phyloP scores from a whole-genome alignment of 2,113 vertebrate species.

The Macrotis lagotis region DNA sequence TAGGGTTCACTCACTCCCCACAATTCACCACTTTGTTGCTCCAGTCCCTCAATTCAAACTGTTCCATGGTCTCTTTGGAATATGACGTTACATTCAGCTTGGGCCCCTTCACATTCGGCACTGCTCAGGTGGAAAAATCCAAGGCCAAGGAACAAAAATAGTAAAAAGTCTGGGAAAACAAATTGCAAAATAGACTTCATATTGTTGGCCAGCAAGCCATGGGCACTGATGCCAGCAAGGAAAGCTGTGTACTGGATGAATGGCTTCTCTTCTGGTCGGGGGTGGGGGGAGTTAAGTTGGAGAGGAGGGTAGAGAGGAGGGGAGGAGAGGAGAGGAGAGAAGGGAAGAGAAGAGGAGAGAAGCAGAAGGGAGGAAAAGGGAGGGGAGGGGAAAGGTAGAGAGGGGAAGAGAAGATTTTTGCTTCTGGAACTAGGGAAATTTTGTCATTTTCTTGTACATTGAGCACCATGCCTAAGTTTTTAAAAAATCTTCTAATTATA shows the following conservation, averaged over 20 bases:
- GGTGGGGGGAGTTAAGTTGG: too few species aligned
- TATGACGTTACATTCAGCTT: background rate
- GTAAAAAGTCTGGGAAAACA: background rate
- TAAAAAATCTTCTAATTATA: background rate
- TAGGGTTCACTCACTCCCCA: too few species aligned
- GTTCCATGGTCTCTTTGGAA: background rate
- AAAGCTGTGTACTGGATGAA: background rate
- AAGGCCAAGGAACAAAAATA: background rate
- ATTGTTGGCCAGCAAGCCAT: background rate
- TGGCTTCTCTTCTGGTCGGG: too few species aligned
- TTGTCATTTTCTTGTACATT: background rate
- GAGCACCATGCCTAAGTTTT: background rate
- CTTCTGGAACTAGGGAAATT: background rate
- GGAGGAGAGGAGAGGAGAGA: too few species aligned
- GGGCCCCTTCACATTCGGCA: background rate
- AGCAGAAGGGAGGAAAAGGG: too few species aligned
- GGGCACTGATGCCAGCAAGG: background rate
- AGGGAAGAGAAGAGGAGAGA: too few species aligned
- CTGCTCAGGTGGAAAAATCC: background rate
- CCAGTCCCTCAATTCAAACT: too few species aligned
- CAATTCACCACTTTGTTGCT: too few species aligned
- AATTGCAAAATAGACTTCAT: background rate
- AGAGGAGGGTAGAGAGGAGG: too few species aligned
- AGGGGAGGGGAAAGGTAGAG: fast-evolving
- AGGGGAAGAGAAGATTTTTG: background rate